Evolutionary conservation across 1,140 invertebrate genomes (phyloP).

Genomic region (Amyelois transitella): DNA sequence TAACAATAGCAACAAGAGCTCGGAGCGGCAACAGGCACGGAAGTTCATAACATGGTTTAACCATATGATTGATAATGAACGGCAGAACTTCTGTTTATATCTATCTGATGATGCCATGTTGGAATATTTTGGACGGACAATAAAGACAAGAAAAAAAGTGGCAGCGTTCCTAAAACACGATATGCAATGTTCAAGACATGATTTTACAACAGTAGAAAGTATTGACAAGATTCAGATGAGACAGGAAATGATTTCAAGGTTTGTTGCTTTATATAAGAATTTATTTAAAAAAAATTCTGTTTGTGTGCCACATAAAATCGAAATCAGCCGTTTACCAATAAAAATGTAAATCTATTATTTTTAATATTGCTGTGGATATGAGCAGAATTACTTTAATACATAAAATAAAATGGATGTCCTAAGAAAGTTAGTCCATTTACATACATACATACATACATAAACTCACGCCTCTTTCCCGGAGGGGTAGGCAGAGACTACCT

Average conservation of each 20-base stretch:
- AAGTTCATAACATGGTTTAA: conserved; percentile 63
- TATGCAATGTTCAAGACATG: conserved; percentile 63
- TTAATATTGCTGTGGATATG: too few species aligned
- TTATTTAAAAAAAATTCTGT: too few species aligned
- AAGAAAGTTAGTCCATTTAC: too few species aligned
- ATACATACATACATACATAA: too few species aligned
- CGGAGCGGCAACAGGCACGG: conserved; percentile 41
- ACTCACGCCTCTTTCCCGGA: too few species aligned
- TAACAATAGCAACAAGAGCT: conserved; percentile 23
- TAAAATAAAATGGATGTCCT: too few species aligned
- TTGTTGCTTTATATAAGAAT: conserved; percentile 13
- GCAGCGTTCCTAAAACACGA: conserved; percentile 58
- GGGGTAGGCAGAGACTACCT: too few species aligned
- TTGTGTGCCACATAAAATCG: too few species aligned
- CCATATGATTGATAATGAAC: conserved; percentile 60
- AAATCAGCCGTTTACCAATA: too few species aligned
- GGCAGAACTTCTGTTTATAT: conserved; percentile 60
- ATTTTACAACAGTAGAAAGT: conserved; percentile 54
- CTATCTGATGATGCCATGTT: conserved; percentile 72
- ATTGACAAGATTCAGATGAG: conserved; percentile 52
- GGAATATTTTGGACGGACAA: conserved; percentile 76
- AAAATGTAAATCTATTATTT: too few species aligned
- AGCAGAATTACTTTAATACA: too few species aligned
- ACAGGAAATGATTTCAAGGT: conserved; percentile 42
- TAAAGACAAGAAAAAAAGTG: conserved; percentile 72